Conservation (phyloP, 1,140 invertebrate species). For the Pogonus chalceus region DNA sequence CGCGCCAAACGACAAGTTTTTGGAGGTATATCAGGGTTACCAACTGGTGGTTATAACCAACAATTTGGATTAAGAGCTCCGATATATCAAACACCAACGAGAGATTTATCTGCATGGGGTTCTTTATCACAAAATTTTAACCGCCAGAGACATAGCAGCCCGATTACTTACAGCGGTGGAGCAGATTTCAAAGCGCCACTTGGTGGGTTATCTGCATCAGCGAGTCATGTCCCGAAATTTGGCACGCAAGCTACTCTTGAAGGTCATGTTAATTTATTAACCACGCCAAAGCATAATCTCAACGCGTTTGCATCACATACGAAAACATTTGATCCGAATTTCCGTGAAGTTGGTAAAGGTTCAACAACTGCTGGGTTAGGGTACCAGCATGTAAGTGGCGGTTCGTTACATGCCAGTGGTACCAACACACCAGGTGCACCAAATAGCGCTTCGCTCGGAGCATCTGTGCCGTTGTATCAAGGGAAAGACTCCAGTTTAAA, state of each 20-base stretch:
- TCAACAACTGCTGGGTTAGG: not conserved
- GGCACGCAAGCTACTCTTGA: not conserved
- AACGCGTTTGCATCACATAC: not conserved
- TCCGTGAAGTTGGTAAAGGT: not conserved
- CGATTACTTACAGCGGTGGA: not conserved
- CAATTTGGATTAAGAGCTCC: not conserved
- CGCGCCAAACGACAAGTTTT: not conserved
- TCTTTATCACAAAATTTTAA: not conserved
- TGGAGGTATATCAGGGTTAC: not conserved
- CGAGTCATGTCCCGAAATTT: not conserved
- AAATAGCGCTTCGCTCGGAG: not conserved
- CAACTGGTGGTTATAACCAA: not conserved
- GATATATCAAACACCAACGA: not conserved
- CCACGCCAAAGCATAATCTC: not conserved
- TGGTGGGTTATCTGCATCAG: not conserved
- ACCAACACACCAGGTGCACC: not conserved
- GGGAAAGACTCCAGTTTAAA: not conserved
- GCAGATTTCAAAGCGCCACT: not conserved
- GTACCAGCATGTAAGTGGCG: not conserved
- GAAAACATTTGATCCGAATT: not conserved
- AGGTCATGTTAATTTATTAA: not conserved
- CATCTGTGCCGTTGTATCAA: not conserved
- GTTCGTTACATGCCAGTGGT: not conserved
- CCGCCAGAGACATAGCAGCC: not conserved
- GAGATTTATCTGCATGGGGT: not conserved